These are phyloP conservation scores for Sylvia borin DNA, from an alignment of 2,797 vertebrate genomes.

Conservation along the genomic window DNA sequence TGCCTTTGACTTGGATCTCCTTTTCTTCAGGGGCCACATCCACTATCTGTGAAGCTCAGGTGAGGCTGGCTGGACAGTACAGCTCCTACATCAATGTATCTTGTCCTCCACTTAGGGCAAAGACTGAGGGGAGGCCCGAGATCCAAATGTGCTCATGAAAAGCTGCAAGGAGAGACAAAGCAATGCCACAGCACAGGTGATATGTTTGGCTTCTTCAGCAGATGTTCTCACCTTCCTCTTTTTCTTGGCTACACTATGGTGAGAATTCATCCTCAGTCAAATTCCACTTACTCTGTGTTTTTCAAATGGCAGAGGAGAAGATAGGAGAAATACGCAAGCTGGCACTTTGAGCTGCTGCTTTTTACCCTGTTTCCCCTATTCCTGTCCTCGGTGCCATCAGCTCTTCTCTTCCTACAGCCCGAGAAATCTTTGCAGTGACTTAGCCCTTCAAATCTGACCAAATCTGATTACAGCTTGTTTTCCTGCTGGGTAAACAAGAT, in stretches of 20 bases:
- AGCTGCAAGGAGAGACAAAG: neutral
- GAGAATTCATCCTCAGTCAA: neutral
- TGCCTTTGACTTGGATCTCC: neutral
- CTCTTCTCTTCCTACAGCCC: neutral
- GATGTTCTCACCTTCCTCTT: neutral
- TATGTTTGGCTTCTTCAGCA: neutral
- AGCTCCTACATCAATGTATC: neutral
- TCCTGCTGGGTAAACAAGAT: conserved; percentile 5
- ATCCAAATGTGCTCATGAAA: neutral
- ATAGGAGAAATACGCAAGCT: neutral
- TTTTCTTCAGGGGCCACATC: neutral
- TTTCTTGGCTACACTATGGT: neutral
- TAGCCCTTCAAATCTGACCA: neutral
- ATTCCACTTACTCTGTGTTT: neutral
- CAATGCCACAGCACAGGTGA: neutral
- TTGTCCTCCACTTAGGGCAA: neutral
- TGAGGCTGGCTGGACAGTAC: neutral
- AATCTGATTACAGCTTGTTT: conserved; percentile 31
- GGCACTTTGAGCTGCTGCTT: neutral
- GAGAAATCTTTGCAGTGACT: neutral
- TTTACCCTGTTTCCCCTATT: neutral
- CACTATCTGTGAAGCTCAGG: neutral
- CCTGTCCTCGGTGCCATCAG: neutral
- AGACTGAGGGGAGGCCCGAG: rapidly evolving
- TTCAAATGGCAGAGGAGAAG: neutral